Evolutionary conservation across 2,113 vertebrate genomes (phyloP).

Genomic region (Paraplagusia blochii): DNA sequence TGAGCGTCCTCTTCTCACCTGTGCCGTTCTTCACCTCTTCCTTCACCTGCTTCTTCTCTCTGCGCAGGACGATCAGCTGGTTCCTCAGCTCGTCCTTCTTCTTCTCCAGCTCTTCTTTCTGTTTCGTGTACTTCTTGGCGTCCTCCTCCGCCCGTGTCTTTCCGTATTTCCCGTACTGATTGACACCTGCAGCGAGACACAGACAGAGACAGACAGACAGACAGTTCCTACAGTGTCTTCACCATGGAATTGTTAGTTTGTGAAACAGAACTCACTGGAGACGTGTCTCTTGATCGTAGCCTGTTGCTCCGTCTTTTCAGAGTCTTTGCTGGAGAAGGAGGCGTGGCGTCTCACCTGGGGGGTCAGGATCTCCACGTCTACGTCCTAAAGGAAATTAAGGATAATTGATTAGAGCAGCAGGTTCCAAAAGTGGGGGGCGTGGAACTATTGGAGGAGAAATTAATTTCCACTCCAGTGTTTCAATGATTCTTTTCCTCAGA

Average conservation of each 20-base stretch:
- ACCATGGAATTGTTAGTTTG: background rate
- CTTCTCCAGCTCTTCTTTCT: constrained; percentile 91
- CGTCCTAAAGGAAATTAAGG: constrained; percentile 32
- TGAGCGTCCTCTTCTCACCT: constrained; percentile 73
- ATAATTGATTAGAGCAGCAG: background rate
- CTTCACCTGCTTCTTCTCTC: constrained; percentile 84
- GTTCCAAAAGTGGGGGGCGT: too few species aligned
- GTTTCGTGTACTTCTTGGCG: constrained; percentile 82
- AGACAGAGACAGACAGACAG: background rate
- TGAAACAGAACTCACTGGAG: constrained; percentile 81
- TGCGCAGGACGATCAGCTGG: constrained; percentile 78
- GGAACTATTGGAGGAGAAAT: too few species aligned
- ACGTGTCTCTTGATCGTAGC: constrained; percentile 87
- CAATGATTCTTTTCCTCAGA: too few species aligned
- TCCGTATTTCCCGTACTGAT: constrained; percentile 89
- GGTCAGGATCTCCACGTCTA: constrained; percentile 62
- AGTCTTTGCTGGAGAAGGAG: constrained; percentile 89
- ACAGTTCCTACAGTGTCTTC: constrained; percentile 12
- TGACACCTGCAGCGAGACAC: constrained; percentile 76
- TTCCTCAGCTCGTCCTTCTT: constrained; percentile 85
- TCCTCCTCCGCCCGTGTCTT: constrained; percentile 96
- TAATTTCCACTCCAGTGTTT: too few species aligned
- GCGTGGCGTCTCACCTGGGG: constrained; percentile 86
- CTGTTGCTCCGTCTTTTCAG: constrained; percentile 81
- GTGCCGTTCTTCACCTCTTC: constrained; percentile 79